Conservation (phyloP, 2,888 invertebrate genomes). For the Ashinkailepas kermadecensis region DNA sequence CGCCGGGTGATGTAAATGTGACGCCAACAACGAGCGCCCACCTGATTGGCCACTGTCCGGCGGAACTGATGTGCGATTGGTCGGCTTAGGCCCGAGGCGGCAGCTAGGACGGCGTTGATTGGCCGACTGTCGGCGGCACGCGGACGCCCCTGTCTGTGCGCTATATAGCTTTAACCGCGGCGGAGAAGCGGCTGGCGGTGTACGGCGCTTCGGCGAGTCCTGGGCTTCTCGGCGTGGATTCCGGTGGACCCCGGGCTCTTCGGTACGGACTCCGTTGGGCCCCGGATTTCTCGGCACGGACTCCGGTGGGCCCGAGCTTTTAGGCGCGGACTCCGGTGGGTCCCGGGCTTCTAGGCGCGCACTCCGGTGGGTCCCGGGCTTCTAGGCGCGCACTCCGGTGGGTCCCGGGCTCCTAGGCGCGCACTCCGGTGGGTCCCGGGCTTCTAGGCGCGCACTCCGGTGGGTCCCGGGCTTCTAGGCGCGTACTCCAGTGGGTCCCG, state of each 20-base stretch:
- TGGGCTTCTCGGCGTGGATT: neutral
- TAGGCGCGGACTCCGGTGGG: too few species aligned
- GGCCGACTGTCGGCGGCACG: too few species aligned
- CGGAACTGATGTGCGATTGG: neutral
- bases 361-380: neutral
- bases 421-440: too few species aligned
- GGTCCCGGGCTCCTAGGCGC: neutral
- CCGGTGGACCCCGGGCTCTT: neutral
- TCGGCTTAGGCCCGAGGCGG: neutral
- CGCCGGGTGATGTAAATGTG: too few species aligned
- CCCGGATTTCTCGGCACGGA: neutral
- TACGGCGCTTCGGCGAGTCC: too few species aligned
- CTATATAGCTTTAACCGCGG: neutral
- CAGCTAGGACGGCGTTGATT: too few species aligned
- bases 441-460: neutral
- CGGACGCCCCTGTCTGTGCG: too few species aligned
- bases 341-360: neutral
- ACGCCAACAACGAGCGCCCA: neutral
- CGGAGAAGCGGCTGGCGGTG: neutral
- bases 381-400: neutral
- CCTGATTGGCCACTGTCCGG: neutral
- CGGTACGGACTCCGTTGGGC: neutral
- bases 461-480: neutral
- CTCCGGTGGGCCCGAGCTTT: too few species aligned
- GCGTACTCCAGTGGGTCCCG: neutral